A percentile compares a stretch with the other conserved stretches of the same genome.
Conservation (phyloP, 2,797 vertebrate species). For the Poecilia picta region DNA sequence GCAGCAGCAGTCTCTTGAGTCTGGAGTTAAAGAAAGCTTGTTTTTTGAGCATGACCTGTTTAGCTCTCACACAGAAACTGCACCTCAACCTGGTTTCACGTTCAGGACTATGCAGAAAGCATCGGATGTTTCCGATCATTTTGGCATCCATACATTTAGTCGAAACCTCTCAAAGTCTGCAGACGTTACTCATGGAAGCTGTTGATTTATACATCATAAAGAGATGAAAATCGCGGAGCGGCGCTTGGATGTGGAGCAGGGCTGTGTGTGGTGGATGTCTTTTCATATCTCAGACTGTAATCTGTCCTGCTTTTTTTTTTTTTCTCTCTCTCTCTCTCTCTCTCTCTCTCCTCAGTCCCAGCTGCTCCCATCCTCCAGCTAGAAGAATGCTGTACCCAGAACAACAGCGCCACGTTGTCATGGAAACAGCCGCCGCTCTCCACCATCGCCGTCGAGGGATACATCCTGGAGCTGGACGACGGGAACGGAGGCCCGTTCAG, state of each 20-base stretch:
- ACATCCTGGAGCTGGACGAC: slow-evolving; percentile 97
- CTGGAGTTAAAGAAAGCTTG: slow-evolving; percentile 4
- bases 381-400: slow-evolving; percentile 97
- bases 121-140: background rate
- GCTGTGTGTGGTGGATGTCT: background rate
- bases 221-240: background rate
- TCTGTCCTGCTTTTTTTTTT: slow-evolving; percentile 38
- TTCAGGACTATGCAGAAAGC: background rate
- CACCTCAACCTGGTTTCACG: background rate
- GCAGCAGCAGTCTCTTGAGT: background rate
- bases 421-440: slow-evolving; percentile 99
- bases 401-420: slow-evolving; percentile 96
- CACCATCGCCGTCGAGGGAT: slow-evolving; percentile 93
- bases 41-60: slow-evolving; percentile 6
- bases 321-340: background rate
- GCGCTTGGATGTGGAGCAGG: background rate
- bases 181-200: slow-evolving; percentile 6
- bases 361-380: slow-evolving; percentile 96
- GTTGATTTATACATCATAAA: background rate
- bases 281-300: slow-evolving; percentile 46
- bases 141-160: background rate
- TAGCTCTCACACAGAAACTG: background rate
- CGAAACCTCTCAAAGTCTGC: slow-evolving; percentile 4
- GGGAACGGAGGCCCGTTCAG: slow-evolving; percentile 95
- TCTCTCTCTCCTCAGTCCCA: slow-evolving; percentile 84